Percentiles rank a stretch among this genome's conserved stretches.
Evolutionary conservation across 2,113 vertebrate genomes (phyloP).

Genomic region (Apeltes quadracus): DNA sequence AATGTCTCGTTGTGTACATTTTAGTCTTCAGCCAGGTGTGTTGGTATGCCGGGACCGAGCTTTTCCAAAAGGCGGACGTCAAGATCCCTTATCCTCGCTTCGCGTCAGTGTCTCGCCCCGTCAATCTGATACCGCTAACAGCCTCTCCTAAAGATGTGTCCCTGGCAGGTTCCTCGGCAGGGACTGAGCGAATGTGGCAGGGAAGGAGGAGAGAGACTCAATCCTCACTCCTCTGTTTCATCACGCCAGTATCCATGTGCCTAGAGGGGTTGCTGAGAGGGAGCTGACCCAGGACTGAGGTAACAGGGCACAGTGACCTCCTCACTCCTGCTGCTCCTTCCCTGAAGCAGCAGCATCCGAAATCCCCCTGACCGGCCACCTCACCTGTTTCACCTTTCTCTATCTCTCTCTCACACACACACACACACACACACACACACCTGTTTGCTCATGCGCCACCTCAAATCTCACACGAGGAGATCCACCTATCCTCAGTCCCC

Average conservation of each 20-base stretch:
- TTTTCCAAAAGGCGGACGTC: conserved; percentile 52
- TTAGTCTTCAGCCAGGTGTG: conserved; percentile 59
- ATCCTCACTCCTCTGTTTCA: conserved; percentile 71
- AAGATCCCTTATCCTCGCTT: conserved; percentile 40
- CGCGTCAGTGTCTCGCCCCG: conserved; percentile 37
- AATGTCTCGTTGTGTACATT: conserved; percentile 73
- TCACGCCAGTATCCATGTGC: conserved; percentile 65
- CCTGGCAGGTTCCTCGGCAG: conserved; percentile 74
- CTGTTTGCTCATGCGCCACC: conserved; percentile 14
- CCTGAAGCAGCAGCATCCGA: conserved; percentile 33
- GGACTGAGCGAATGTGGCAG: conserved; percentile 72
- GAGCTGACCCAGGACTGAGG: conserved; percentile 66
- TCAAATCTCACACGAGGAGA: conserved; percentile 24
- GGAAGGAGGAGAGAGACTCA: conserved; percentile 74
- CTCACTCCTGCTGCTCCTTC: conserved; percentile 28
- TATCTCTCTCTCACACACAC: neutral
- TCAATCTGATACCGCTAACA: conserved; percentile 59
- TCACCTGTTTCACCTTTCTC: conserved; percentile 40
- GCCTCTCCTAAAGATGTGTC: conserved; percentile 62
- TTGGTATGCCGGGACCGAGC: conserved; percentile 12
- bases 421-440: neutral
- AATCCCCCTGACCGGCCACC: conserved; percentile 46
- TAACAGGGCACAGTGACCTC: conserved; percentile 56
- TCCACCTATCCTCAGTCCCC: conserved; percentile 37
- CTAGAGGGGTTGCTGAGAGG: conserved; percentile 61